Conservation (phyloP, 2,113 vertebrate genomes). For the Paralichthys olivaceus region DNA sequence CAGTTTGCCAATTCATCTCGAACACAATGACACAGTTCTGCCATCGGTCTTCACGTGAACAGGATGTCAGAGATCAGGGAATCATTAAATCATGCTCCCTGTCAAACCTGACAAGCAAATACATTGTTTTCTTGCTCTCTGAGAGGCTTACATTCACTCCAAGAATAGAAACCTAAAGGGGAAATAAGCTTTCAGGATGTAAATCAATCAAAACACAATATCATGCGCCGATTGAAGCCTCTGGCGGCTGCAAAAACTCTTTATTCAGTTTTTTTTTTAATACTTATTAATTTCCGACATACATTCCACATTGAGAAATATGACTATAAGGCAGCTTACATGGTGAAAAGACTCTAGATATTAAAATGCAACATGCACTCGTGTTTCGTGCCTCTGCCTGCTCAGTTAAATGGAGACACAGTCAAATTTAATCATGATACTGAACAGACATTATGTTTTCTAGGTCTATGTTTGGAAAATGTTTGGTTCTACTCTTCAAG, state of each 20-base stretch:
- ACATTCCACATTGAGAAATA: not conserved
- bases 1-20: constrained; percentile 16
- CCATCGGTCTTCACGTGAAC: not conserved
- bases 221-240: not conserved
- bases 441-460: too few relatives aligned
- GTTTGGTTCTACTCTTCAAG: too few relatives aligned
- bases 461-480: too few relatives aligned
- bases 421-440: not conserved
- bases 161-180: not conserved
- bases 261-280: not conserved
- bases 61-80: constrained; percentile 34
- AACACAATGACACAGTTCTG: not conserved
- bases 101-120: constrained; percentile 21
- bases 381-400: not conserved
- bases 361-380: constrained; percentile 7
- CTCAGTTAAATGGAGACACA: not conserved
- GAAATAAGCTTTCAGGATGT: not conserved
- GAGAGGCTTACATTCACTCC: not conserved
- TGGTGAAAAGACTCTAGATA: not conserved
- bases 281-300: not conserved
- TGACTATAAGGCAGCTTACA: not conserved
- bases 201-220: constrained; percentile 12
- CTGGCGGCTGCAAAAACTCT: not conserved
- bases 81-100: constrained; percentile 14
- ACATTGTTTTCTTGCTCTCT: not conserved